Evolutionary conservation across 2,113 vertebrate genomes (phyloP), one percentile per base, ranked within the genome.

Genomic region (Ceyx margarethae): DNA sequence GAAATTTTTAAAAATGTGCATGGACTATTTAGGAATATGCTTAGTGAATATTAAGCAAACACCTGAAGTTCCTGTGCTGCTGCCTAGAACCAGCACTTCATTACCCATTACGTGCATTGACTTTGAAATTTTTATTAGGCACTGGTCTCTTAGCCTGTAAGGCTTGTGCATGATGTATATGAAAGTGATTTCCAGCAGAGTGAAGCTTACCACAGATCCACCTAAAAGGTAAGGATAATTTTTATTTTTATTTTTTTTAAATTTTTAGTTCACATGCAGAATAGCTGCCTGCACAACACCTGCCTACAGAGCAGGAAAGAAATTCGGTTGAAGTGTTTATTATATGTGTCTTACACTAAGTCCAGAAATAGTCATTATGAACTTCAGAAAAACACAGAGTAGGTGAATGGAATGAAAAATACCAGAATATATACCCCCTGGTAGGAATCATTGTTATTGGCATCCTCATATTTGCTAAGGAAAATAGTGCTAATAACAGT

Each of bases 21-120:
- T 85, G 90, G 79, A 95, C 84, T 96, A 91, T 95, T 86, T 95
- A 84, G 10, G 90, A 87, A 93, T 95, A 85, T 68, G 88, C 71
- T 90, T 76, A 54, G 66, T 97, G 96, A 96, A 97, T 96, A 95
- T 95, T 96, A 97, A 97, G 87, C 92, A 96, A 97, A 97, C 93
- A 92, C 73, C 86, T 95, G 93, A 96, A 95, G 75, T 93, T 96
- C 54, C 83, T 80, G 65, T 93, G 73, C 85, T 95, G 64, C 94
- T 95, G 72, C 85, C 86, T 94, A 95, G 92, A 96, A 94, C 96
- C 90, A 95, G 95, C 95, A 93, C 96, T 97, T 96, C 85, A 95
- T 96, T 97, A 96, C 90, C 88, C 94, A 45, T 91, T 95, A 88
- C 79, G 89, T 96, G 82, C 93, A 89, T 57, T 79, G 85, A 83